Base-by-base conservation (phyloP, 2,888 invertebrate genomes). In the Cybosia mesomella region DNA sequence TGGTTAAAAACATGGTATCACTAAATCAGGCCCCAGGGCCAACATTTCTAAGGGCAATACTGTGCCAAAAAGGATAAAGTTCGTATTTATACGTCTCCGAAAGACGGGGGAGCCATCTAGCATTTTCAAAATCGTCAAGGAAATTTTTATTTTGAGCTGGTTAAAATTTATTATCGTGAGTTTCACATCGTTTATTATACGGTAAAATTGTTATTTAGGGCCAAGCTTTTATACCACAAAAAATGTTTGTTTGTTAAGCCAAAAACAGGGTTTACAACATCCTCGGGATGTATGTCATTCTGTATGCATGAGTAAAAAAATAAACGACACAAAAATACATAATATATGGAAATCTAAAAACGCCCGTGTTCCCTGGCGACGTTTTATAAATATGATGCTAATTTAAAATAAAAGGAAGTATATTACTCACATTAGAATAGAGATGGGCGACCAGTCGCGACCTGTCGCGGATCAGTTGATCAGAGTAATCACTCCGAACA, bases 271-370 rank as follows among this genome's bases (percentile, higher is more conserved):
- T 79, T 79, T 76, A 79, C 59, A 55, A 28, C 13, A 57, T 66
- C 64, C 79, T 70, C 73, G 43, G 60, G 58, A 59, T 22, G 10
- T 59, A 34, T 59, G 59, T 21, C 34, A 22, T 59, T 39, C 22
- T 59, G 36, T 59, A 59, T 59, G 76, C 70, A 70, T 73, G 77
- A 67, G 67, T 64, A 49, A 76, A 76, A 76, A 76, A 73, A 76
- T 79, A 65, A 79, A 67, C 70, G 36, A 70, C 76, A 77, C 79
- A 68, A 76, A 59, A 59, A 59, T 36, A 59, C 59, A 59, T n/a
- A n/a, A n/a, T n/a, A n/a, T 39, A 21, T 39, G 59, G 36, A 59
- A 36, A 39, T 67, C 66, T 57, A 68, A 43, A 66, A 65, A 73
- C 34, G 43, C 64, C 28, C 64, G 39, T 59, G 39, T 59, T n/a